Conservation (phyloP, 2,888 invertebrate genomes). For the Ramazzottius varieornatus region DNA sequence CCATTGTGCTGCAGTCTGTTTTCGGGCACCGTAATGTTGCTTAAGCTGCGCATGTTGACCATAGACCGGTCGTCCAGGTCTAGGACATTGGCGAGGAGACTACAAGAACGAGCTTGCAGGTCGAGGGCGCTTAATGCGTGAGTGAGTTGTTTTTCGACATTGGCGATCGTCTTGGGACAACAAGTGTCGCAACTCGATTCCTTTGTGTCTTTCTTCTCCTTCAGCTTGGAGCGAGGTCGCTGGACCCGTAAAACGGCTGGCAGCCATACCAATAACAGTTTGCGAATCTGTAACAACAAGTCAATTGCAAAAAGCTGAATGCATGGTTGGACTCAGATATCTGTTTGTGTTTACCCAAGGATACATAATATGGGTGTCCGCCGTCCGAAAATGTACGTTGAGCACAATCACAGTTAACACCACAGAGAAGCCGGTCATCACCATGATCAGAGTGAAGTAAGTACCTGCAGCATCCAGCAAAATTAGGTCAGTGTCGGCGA, state of each 20-base stretch:
- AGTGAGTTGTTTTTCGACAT: neutral
- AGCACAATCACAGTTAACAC: conserved; percentile 89
- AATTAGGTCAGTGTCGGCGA: neutral
- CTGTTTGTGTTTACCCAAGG: conserved; percentile 47
- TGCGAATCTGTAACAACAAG: neutral
- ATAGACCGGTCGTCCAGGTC: neutral
- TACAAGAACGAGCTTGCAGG: neutral
- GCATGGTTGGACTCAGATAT: neutral
- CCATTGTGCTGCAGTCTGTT: too few relatives aligned
- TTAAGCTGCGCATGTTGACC: too few relatives aligned
- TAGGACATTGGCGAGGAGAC: neutral
- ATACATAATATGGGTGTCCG: conserved; percentile 89
- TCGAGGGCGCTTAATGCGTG: neutral
- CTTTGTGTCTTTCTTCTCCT: neutral
- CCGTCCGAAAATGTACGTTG: conserved; percentile 86
- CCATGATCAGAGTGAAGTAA: neutral
- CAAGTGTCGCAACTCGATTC: neutral
- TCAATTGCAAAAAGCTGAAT: neutral
- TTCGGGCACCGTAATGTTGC: too few relatives aligned
- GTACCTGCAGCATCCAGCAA: neutral
- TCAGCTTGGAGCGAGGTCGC: neutral
- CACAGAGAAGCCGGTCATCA: conserved; percentile 20
- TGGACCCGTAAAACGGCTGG: neutral
- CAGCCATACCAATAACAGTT: neutral
- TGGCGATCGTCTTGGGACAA: neutral